Conservation (phyloP, 2,888 invertebrate genomes). For the Tenthredo livida region DNA sequence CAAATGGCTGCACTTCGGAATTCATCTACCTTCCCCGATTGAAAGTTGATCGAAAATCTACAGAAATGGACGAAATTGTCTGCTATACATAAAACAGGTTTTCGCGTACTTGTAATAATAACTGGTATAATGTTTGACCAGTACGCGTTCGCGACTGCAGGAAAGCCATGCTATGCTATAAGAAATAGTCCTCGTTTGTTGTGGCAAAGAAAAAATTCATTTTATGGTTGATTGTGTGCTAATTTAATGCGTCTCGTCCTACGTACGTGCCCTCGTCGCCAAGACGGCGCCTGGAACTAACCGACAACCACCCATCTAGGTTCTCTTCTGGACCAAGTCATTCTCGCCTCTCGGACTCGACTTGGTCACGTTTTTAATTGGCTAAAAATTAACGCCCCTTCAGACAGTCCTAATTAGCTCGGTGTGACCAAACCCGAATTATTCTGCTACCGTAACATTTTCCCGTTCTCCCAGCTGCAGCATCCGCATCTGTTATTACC, state of each 20-base stretch:
- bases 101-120: not conserved
- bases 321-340: constrained; percentile 61
- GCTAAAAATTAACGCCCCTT: constrained; percentile 34
- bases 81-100: not conserved
- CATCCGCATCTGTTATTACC: constrained; percentile 17
- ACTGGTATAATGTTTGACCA: not conserved
- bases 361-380: constrained; percentile 53
- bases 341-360: constrained; percentile 54
- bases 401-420: constrained; percentile 37
- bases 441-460: constrained; percentile 20
- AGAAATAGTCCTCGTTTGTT: constrained; percentile 21
- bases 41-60: not conserved
- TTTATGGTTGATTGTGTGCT: constrained; percentile 66
- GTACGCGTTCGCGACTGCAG: not conserved
- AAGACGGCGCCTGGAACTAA: constrained; percentile 63
- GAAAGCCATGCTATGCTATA: not conserved
- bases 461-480: not conserved
- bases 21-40: not conserved
- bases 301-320: constrained; percentile 55
- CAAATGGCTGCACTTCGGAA: not conserved
- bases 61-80: not conserved
- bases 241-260: constrained; percentile 59
- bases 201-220: constrained; percentile 34
- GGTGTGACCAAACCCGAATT: constrained; percentile 25
- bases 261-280: constrained; percentile 58